Evolutionary conservation across 2,797 vertebrate genomes (phyloP).

Genomic region (Centroberyx gerrardi): DNA sequence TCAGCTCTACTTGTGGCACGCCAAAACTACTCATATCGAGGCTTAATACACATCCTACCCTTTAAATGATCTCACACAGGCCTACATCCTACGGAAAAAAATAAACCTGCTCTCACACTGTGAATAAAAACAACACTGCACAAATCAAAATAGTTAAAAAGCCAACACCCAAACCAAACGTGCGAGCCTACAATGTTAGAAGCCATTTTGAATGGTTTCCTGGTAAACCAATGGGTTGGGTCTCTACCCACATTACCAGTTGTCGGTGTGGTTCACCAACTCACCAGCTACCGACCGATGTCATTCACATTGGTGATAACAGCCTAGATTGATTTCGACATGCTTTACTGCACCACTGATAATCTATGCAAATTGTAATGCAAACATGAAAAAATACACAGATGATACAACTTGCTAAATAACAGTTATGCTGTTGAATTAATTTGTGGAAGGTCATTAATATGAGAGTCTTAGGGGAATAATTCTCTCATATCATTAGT

Average conservation of each 20-base stretch:
- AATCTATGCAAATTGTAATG: background rate
- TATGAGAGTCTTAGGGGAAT: too few relatives aligned
- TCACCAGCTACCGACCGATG: conserved; percentile 23
- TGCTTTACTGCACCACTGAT: background rate
- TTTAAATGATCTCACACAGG: conserved; percentile 1
- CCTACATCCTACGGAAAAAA: conserved; percentile 22
- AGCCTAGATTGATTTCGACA: background rate
- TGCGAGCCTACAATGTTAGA: conserved; percentile 11
- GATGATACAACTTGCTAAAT: too few relatives aligned
- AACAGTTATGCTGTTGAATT: too few relatives aligned
- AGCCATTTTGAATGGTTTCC: conserved; percentile 48
- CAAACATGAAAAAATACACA: too few relatives aligned
- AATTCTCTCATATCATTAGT: too few relatives aligned
- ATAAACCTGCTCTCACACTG: background rate
- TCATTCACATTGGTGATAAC: background rate
- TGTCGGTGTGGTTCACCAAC: conserved; percentile 41
- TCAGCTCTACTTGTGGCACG: conserved; percentile 85
- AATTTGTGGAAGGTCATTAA: too few relatives aligned
- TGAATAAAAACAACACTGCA: conserved; percentile 17
- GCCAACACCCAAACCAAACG: conserved; percentile 52
- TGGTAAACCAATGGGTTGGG: conserved; percentile 40
- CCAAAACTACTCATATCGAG: conserved; percentile 84
- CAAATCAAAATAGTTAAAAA: background rate
- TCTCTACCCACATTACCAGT: conserved; percentile 55
- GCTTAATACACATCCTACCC: conserved; percentile 26